Percentiles rank a stretch among this genome's conserved stretches.
phyloP scores from a whole-genome alignment of 2,888 invertebrate genomes.

The Platynereis dumerilii region DNA sequence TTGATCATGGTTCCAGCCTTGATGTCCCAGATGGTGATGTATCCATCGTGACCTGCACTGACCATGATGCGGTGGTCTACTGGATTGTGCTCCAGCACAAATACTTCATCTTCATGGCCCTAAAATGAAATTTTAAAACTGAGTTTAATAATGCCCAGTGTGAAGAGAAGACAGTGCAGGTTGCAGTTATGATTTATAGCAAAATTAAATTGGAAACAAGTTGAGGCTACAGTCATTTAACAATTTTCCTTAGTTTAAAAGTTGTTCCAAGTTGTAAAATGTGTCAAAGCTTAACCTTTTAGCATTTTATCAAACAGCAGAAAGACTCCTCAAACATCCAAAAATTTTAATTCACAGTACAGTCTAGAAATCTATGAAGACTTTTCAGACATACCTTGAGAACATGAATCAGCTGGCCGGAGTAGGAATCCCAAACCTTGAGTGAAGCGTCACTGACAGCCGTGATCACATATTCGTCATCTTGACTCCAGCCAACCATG shows the following conservation, averaged over 20 bases:
- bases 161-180: not conserved
- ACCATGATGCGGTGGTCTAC: conserved; percentile 74
- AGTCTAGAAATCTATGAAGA: no score
- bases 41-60: conserved; percentile 97
- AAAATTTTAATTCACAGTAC: no score
- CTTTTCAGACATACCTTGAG: conserved; percentile 67
- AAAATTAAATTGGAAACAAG: no score
- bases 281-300: no score
- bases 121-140: conserved; percentile 34
- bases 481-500: conserved; percentile 95
- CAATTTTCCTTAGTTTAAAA: no score
- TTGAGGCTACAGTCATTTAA: no score
- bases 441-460: conserved; percentile 85
- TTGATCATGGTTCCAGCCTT: conserved; percentile 60
- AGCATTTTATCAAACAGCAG: no score
- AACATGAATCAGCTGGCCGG: conserved; percentile 62
- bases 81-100: conserved; percentile 92
- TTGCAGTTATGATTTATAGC: no score
- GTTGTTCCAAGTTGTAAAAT: no score
- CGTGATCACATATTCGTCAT: conserved; percentile 86
- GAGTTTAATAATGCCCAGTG: not conserved
- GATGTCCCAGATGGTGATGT: conserved; percentile 69
- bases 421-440: conserved; percentile 76
- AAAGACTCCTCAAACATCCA: no score
- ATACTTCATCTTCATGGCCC: conserved; percentile 92